A percentile compares a stretch with the other conserved stretches of the same genome.
These are phyloP conservation scores for Parazoanthus atlanticus DNA, from an alignment of 92 coral and sea anemone species.

Conservation along the genomic window DNA sequence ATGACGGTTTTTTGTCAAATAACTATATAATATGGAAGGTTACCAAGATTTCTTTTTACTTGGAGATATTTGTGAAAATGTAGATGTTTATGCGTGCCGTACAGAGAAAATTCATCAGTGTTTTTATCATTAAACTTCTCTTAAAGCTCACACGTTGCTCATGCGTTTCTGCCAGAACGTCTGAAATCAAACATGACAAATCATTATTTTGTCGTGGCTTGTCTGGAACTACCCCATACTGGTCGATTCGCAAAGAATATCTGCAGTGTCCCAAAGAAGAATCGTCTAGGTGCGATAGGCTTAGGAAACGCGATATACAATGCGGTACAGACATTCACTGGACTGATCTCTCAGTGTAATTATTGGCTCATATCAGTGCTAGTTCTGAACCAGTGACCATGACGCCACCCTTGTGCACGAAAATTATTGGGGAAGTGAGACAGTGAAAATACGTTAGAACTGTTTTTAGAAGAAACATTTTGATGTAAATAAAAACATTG, in stretches of 20 bases:
- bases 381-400: background rate
- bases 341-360: too few species aligned
- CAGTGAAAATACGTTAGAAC: background rate
- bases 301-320: too few species aligned
- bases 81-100: background rate
- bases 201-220: background rate
- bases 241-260: background rate
- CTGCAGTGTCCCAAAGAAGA: background rate
- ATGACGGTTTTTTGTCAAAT: too few species aligned
- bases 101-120: background rate
- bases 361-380: background rate
- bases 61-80: background rate
- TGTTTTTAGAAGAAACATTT: too few species aligned
- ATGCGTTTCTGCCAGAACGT: too few species aligned
- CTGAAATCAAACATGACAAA: too few species aligned
- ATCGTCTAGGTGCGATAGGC: background rate
- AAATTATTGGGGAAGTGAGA: background rate
- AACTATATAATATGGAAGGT: background rate
- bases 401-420: background rate
- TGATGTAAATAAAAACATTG: background rate
- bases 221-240: background rate
- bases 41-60: background rate
- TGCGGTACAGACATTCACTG: too few species aligned
- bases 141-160: too few species aligned
- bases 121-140: too few species aligned